Evolutionary conservation across 2,797 vertebrate genomes (phyloP).

Genomic region (Coracias cyanogaster): DNA sequence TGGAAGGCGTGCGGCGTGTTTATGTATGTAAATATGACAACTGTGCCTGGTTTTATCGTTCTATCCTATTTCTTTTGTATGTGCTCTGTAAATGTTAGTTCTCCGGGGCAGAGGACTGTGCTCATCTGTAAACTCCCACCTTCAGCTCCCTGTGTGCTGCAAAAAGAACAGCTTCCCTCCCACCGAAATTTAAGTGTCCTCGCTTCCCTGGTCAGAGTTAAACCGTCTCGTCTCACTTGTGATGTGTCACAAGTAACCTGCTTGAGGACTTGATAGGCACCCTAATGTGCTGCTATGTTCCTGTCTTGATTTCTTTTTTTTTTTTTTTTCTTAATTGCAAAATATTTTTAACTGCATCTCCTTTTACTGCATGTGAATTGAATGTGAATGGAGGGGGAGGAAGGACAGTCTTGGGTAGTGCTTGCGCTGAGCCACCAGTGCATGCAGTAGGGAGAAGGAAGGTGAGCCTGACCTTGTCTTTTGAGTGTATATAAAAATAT

Average conservation of each 20-base stretch:
- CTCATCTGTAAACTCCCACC: not conserved
- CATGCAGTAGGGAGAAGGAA: not conserved
- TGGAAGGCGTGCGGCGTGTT: fast-evolving
- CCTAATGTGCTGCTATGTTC: not conserved
- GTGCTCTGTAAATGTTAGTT: not conserved
- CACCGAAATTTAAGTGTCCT: not conserved
- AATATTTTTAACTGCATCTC: not conserved
- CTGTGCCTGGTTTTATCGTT: not conserved
- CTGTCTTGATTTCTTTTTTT: not conserved
- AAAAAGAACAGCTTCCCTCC: not conserved
- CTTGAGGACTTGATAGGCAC: not conserved
- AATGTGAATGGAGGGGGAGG: not conserved
- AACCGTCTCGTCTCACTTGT: not conserved
- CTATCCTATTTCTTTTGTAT: not conserved
- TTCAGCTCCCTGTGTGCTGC: not conserved
- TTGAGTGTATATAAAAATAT: not conserved
- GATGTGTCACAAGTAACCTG: not conserved
- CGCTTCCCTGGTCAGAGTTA: not conserved
- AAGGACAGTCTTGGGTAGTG: not conserved
- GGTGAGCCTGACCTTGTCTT: slow-evolving; percentile 3
- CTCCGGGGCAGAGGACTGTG: not conserved
- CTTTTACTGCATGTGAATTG: not conserved
- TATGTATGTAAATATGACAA: not conserved
- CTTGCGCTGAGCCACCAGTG: not conserved
- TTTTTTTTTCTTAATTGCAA: not conserved